Percentiles rank a stretch among this genome's conserved stretches.
These are phyloP conservation scores for Limnothrissa miodon DNA, from an alignment of 2,113 vertebrate species.

Conservation along the genomic window DNA sequence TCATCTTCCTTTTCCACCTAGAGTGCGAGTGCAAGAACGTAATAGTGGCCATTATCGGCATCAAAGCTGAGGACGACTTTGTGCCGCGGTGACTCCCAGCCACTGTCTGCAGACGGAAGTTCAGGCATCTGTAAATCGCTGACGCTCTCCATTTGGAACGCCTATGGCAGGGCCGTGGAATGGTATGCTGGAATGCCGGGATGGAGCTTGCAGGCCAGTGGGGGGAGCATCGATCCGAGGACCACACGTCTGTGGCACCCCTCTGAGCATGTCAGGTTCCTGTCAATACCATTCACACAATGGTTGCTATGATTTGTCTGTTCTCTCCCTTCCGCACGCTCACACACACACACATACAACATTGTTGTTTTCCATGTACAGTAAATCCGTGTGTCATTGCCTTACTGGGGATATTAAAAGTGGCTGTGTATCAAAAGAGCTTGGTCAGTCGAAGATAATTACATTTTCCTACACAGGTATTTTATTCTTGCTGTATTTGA, in stretches of 20 bases:
- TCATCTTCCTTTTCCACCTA: not conserved
- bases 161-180: conserved; percentile 53
- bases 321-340: not conserved
- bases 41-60: conserved; percentile 53
- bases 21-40: conserved; percentile 31
- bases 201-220: not conserved
- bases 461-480: not conserved
- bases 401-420: not conserved
- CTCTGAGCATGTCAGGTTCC: conserved; percentile 48
- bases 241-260: conserved; percentile 55
- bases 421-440: not conserved
- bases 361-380: not conserved
- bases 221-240: conserved; percentile 58
- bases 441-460: not conserved
- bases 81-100: conserved; percentile 59
- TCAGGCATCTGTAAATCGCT: conserved; percentile 64
- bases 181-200: not conserved
- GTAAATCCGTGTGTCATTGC: not conserved
- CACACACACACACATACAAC: not conserved
- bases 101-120: conserved; percentile 55
- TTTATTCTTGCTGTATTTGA: not conserved
- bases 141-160: conserved; percentile 53
- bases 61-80: conserved; percentile 56
- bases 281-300: conserved; percentile 32
- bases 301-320: conserved; percentile 33